Percentiles rank a stretch among this genome's conserved stretches.
phyloP scores from a whole-genome alignment of 2,888 invertebrate species.

The Acleris laterana region DNA sequence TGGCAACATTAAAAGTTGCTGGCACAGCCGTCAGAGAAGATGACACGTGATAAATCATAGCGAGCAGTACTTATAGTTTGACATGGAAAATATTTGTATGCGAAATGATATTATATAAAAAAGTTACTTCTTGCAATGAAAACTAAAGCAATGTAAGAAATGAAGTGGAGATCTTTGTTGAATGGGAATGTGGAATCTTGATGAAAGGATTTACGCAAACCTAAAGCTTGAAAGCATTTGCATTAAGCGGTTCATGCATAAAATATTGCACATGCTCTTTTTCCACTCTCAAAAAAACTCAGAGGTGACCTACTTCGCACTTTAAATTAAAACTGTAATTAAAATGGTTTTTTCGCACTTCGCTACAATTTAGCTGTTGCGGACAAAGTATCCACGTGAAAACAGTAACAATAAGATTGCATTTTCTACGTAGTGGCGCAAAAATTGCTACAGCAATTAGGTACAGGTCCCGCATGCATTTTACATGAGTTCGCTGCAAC shows the following conservation, averaged over 20 bases:
- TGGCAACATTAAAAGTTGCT: background rate
- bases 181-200: too few species aligned
- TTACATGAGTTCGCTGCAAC: conserved; percentile 60
- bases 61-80: background rate
- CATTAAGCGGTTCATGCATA: too few species aligned
- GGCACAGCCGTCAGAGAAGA: background rate
- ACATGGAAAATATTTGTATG: conserved; percentile 3
- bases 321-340: conserved; percentile 11
- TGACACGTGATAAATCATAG: conserved; percentile 15
- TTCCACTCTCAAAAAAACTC: background rate
- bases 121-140: background rate
- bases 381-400: conserved; percentile 30
- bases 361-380: background rate
- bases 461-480: conserved; percentile 59
- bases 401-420: conserved; percentile 39
- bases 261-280: too few species aligned
- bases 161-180: background rate
- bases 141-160: background rate
- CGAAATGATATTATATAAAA: background rate
- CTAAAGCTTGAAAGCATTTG: too few species aligned
- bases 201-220: too few species aligned
- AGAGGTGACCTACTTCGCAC: conserved; percentile 4
- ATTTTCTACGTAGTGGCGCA: conserved; percentile 39
- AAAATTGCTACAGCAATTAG: conserved; percentile 47
- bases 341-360: conserved; percentile 1